A percentile compares a stretch with the other conserved stretches of the same genome.
Conservation (phyloP, 2,113 vertebrate species). For the Lepus europaeus region DNA sequence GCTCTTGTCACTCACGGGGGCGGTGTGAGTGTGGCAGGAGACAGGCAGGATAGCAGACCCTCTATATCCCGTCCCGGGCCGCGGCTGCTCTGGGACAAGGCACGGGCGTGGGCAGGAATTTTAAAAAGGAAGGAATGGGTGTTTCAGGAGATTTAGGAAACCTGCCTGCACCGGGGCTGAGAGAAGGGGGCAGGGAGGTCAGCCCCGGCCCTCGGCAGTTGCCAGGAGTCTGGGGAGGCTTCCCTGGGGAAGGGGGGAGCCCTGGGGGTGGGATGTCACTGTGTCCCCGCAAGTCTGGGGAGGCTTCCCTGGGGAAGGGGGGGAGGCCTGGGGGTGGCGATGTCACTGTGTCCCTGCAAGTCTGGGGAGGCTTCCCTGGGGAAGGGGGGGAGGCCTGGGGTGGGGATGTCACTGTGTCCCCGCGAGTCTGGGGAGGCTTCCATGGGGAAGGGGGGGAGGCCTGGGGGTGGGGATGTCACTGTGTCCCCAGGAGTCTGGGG, state of each 20-base stretch:
- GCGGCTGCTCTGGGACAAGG: background rate
- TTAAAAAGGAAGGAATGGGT: background rate
- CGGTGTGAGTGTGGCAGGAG: background rate
- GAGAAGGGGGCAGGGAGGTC: background rate
- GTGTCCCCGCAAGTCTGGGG: too few species aligned
- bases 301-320: too few species aligned
- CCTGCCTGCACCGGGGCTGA: background rate
- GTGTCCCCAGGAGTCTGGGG: too few species aligned
- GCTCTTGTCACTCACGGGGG: background rate
- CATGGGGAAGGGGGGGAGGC: too few species aligned
- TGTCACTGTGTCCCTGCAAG: too few species aligned
- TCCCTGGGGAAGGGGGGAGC: background rate
- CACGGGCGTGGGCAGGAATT: accelerated
- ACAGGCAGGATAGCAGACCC: accelerated
- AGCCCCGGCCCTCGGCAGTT: background rate
- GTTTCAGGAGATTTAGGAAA: background rate
- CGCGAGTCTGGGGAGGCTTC: too few species aligned
- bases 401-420: too few species aligned
- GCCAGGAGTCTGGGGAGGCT: background rate
- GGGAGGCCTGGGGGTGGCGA: too few species aligned
- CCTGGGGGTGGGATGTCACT: too few species aligned
- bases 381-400: too few species aligned
- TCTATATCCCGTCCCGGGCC: background rate
- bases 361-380: too few species aligned
- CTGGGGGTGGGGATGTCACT: too few species aligned